These are phyloP conservation scores for Acrobasis consociella DNA, from an alignment of 2,888 invertebrate genomes.

Conservation along the genomic window DNA sequence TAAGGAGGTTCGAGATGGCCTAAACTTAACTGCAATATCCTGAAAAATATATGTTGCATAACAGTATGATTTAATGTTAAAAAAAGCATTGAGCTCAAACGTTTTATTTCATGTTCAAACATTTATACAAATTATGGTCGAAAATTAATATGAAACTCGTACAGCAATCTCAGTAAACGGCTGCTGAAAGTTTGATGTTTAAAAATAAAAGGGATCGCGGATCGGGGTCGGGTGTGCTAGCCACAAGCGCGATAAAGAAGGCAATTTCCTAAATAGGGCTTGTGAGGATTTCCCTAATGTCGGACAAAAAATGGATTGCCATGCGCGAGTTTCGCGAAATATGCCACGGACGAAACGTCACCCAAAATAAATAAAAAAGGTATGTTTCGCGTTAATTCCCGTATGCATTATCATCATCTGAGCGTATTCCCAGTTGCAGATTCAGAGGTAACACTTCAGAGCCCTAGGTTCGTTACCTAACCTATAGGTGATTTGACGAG, in stretches of 20 bases:
- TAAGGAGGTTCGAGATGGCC: no score
- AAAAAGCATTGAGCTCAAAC: no score
- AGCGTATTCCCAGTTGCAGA: no score
- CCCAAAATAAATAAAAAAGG: no score
- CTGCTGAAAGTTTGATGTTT: constrained; percentile 47
- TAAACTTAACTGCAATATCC: no score
- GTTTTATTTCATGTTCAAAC: background rate
- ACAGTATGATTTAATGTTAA: no score
- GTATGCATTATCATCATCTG: background rate
- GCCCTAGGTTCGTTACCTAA: no score
- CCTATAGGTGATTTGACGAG: no score
- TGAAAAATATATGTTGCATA: no score
- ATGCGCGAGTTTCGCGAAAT: constrained; percentile 38
- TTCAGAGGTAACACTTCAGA: no score
- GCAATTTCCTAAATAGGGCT: constrained; percentile 76
- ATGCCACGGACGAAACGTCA: background rate
- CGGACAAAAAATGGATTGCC: constrained; percentile 71
- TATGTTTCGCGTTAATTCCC: no score
- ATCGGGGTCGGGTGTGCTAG: constrained; percentile 53
- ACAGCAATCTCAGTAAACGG: constrained; percentile 4
- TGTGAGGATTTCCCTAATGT: constrained; percentile 74
- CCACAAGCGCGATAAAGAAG: constrained; percentile 70
- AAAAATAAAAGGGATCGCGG: constrained; percentile 44
- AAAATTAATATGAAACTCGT: constrained; percentile 2
- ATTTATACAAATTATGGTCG: background rate